phyloP scores from a whole-genome alignment of 2,888 invertebrate genomes.

The Nezara viridula region DNA sequence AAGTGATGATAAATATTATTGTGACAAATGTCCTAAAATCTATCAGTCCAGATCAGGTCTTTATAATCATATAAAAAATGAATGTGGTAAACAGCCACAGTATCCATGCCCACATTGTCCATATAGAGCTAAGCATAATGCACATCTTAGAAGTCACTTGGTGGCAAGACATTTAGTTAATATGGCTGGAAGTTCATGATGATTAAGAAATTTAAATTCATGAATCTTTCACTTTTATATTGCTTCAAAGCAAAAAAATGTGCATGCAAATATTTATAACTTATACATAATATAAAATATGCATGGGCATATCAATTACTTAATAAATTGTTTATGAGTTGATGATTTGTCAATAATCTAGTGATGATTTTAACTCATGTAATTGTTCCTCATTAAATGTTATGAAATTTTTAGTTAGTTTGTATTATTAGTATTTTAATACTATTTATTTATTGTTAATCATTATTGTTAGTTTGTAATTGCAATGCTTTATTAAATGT shows the following conservation, averaged over 20 bases:
- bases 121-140: constrained; percentile 52
- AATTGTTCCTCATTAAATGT: neutral
- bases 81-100: constrained; percentile 56
- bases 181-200: neutral
- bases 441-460: neutral
- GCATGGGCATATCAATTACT: neutral
- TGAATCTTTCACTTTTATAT: constrained; percentile 25
- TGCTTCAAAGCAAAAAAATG: neutral
- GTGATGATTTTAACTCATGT: neutral
- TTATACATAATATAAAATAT: too few relatives aligned
- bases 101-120: constrained; percentile 51
- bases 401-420: neutral
- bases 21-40: constrained; percentile 36
- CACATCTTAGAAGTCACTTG: constrained; percentile 53
- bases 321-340: neutral
- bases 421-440: neutral
- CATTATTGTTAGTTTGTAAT: neutral
- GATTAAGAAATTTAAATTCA: too few relatives aligned
- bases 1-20: constrained; percentile 22
- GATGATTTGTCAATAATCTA: neutral
- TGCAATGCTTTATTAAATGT: neutral
- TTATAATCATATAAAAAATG: constrained; percentile 48
- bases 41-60: constrained; percentile 30
- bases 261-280: too few relatives aligned
- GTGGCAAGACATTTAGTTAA: constrained; percentile 50